Evolutionary conservation across 2,113 vertebrate species (phyloP).

Genomic region (Prunella fulvescens): DNA sequence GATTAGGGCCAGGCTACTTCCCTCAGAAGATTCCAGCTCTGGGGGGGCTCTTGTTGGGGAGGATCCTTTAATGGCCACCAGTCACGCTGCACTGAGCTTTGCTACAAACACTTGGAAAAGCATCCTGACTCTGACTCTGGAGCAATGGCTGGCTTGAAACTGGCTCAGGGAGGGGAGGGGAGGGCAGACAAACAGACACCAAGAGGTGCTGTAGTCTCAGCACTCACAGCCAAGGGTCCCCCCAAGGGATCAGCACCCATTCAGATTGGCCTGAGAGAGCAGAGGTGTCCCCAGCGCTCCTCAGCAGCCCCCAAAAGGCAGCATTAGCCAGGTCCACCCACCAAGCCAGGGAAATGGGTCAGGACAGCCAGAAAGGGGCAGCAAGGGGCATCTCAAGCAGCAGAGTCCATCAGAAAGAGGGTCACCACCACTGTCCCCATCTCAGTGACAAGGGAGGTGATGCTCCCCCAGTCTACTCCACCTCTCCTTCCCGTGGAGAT

Average conservation of each 20-base stretch:
- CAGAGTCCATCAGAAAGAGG: neutral
- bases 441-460: neutral
- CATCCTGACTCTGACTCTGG: neutral
- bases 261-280: neutral
- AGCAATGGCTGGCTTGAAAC: fast-evolving
- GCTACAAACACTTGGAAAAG: neutral
- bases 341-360: neutral
- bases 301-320: neutral
- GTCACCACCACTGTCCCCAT: neutral
- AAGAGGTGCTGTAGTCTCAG: neutral
- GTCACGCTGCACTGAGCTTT: neutral
- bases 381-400: neutral
- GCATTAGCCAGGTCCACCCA: neutral
- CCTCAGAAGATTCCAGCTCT: neutral
- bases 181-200: neutral
- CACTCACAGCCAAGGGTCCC: fast-evolving
- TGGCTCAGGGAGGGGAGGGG: neutral
- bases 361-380: neutral
- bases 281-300: fast-evolving
- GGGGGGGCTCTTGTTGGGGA: neutral
- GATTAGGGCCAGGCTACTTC: slow-evolving; percentile 65
- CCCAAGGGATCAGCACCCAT: neutral
- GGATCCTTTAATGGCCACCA: neutral
- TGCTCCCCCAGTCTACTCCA: neutral
- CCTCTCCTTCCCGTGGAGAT: neutral